A percentile compares a stretch with the other conserved stretches of the same genome.
Evolutionary conservation across 2,888 invertebrate species (phyloP).

Genomic region (Nemotelus pantherinus): DNA sequence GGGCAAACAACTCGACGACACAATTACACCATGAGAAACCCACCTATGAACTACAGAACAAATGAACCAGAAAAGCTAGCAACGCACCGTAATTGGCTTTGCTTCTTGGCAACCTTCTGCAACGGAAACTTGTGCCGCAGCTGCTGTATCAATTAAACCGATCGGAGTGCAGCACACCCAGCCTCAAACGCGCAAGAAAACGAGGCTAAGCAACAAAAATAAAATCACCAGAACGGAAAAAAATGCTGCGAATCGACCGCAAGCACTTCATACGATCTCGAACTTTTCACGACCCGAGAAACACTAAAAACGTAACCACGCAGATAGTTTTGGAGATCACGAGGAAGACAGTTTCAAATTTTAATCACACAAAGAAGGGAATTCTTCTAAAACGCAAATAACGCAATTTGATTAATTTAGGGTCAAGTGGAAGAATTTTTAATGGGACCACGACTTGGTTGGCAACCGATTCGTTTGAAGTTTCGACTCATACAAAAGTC

Average conservation of each 20-base stretch:
- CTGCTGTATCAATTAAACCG: slow-evolving; percentile 8
- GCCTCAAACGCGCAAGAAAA: neutral
- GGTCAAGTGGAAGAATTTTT: neutral
- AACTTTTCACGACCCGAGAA: no score
- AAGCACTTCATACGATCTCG: no score
- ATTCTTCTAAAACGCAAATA: no score
- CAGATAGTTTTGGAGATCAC: no score
- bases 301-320: no score
- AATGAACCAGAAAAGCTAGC: neutral
- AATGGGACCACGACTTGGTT: neutral
- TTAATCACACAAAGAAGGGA: no score
- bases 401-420: neutral
- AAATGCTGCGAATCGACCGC: neutral
- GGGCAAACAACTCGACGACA: no score
- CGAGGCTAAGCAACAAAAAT: slow-evolving; percentile 16
- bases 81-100: slow-evolving; percentile 23
- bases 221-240: slow-evolving; percentile 5
- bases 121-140: neutral
- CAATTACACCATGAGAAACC: neutral
- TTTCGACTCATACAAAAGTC: slow-evolving; percentile 26
- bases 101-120: slow-evolving; percentile 3
- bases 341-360: no score
- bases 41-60: neutral
- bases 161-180: neutral
- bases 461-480: slow-evolving; percentile 26